These are phyloP conservation scores for Poeciliopsis paucimaculata DNA, from an alignment of 2,797 vertebrate species.

Conservation along the genomic window DNA sequence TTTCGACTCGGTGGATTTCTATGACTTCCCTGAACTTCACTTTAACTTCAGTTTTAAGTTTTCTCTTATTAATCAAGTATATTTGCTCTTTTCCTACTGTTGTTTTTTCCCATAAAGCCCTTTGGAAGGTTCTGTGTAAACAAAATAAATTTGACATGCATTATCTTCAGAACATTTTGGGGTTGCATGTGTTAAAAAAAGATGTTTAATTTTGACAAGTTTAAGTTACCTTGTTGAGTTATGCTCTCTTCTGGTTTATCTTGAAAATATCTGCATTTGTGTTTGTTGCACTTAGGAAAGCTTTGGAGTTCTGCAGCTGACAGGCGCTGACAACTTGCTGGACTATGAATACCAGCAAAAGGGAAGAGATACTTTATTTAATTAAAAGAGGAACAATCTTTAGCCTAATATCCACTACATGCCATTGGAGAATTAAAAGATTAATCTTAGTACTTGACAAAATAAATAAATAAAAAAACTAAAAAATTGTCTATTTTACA, in stretches of 20 bases:
- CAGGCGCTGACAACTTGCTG: slow-evolving; percentile 26
- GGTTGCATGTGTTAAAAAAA: not conserved
- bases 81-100: too few species aligned
- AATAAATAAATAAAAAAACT: too few species aligned
- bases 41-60: not conserved
- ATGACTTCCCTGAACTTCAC: not conserved
- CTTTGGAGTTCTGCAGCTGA: slow-evolving; percentile 8
- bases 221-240: not conserved
- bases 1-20: slow-evolving; percentile 36
- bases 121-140: not conserved
- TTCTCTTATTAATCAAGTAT: too few species aligned
- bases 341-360: slow-evolving; percentile 12
- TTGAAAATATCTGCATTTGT: not conserved
- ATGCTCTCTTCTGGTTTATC: slow-evolving; percentile 20
- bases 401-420: not conserved
- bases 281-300: slow-evolving; percentile 10
- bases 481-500: not conserved
- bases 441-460: not conserved
- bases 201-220: not conserved
- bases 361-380: not conserved
- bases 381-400: not conserved
- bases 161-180: too few species aligned
- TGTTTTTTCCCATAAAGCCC: too few species aligned
- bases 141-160: not conserved
- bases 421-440: not conserved